Evolutionary conservation across 2,888 invertebrate genomes (phyloP).

Genomic region (Meandrusa payeni): DNA sequence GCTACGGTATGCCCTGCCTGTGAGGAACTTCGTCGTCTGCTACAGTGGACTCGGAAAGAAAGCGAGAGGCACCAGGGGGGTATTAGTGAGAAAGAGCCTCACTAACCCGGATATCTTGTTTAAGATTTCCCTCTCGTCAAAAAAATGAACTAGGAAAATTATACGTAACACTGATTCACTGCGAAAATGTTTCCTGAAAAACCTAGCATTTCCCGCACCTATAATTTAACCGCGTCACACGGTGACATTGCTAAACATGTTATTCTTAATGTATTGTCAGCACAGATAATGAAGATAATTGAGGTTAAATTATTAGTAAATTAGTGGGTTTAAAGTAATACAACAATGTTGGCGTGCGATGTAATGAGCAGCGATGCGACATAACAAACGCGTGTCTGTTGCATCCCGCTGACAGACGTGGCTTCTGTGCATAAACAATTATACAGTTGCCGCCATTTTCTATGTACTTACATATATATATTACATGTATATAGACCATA

Average conservation of each 20-base stretch:
- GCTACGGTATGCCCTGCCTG: too few relatives aligned
- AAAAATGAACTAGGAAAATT: constrained; percentile 5
- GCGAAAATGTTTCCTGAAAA: constrained; percentile 37
- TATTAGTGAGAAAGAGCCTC: too few relatives aligned
- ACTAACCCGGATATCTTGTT: too few relatives aligned
- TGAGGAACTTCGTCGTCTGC: too few relatives aligned
- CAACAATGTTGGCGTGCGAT: constrained; percentile 59
- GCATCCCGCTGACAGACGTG: too few relatives aligned
- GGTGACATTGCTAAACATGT: constrained; percentile 70
- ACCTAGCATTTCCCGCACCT: constrained; percentile 46
- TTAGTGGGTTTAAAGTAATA: constrained; percentile 74
- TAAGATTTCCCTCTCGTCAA: too few relatives aligned
- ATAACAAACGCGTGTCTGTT: constrained; percentile 35
- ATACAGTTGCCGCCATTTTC: too few relatives aligned
- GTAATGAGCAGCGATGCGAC: constrained; percentile 52
- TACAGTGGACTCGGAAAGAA: too few relatives aligned
- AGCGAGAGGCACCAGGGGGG: too few relatives aligned
- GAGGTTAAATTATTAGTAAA: constrained; percentile 73
- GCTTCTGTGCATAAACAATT: too few relatives aligned
- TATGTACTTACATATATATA: too few relatives aligned
- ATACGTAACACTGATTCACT: constrained; percentile 20
- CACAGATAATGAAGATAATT: constrained; percentile 76
- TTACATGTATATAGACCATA: too few relatives aligned
- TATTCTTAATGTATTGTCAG: constrained; percentile 59
- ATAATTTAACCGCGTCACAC: constrained; percentile 65